These are phyloP conservation scores for Spheniscus humboldti DNA, from an alignment of 2,797 vertebrate genomes.

Conservation along the genomic window DNA sequence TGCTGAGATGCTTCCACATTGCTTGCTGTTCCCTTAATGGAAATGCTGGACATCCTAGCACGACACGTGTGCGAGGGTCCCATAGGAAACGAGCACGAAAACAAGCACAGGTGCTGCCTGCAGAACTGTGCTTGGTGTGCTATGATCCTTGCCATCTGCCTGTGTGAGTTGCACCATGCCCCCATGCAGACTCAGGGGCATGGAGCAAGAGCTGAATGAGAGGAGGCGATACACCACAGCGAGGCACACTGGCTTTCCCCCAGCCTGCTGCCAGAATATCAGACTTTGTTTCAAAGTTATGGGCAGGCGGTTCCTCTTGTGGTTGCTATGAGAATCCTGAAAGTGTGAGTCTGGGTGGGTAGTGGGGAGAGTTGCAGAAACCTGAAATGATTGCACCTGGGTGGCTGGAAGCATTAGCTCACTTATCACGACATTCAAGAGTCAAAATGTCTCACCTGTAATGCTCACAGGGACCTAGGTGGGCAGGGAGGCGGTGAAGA, in stretches of 20 bases:
- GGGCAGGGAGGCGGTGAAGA: neutral
- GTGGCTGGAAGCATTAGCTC: neutral
- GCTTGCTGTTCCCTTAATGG: neutral
- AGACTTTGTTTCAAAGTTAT: neutral
- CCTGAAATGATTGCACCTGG: neutral
- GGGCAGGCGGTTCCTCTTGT: fast-evolving
- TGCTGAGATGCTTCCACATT: neutral
- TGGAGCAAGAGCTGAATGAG: neutral
- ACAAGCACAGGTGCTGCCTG: neutral
- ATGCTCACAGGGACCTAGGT: neutral
- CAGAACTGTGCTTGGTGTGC: fast-evolving
- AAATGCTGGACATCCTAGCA: neutral
- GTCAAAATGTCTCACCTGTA: neutral
- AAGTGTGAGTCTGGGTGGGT: neutral
- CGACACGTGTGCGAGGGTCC: fast-evolving
- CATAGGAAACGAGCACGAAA: neutral
- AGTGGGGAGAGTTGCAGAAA: neutral
- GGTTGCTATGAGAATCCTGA: neutral
- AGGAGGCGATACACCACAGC: neutral
- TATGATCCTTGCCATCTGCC: neutral
- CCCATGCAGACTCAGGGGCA: neutral
- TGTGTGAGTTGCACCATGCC: fast-evolving
- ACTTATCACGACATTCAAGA: neutral
- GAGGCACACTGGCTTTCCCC: neutral
- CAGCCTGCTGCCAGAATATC: neutral